These are phyloP conservation scores for Sphaeridia pumilis DNA, from an alignment of 2,888 invertebrate species.

Conservation along the genomic window DNA sequence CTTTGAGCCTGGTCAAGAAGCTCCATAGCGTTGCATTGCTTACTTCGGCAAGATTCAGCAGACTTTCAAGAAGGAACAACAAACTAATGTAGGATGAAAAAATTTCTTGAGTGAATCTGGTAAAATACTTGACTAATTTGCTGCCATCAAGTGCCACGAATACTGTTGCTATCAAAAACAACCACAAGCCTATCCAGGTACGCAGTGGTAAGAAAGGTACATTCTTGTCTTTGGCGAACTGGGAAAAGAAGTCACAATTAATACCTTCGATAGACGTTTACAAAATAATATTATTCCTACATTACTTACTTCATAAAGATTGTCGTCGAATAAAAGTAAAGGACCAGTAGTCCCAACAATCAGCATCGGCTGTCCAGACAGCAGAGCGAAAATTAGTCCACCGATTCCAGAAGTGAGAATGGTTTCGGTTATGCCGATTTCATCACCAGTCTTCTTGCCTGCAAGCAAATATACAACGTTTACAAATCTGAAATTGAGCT, in stretches of 20 bases:
- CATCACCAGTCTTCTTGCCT: conserved; percentile 44
- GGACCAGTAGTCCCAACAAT: conserved; percentile 44
- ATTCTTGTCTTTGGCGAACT: conserved; percentile 64
- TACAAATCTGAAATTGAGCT: too few species aligned
- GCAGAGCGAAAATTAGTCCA: conserved; percentile 42
- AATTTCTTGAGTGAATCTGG: conserved; percentile 93
- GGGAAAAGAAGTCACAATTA: conserved; percentile 36
- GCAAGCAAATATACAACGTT: too few species aligned
- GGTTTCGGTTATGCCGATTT: conserved; percentile 48
- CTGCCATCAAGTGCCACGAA: conserved; percentile 89
- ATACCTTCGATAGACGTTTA: too few species aligned
- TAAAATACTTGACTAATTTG: conserved; percentile 77
- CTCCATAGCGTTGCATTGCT: too few species aligned
- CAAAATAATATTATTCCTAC: too few species aligned
- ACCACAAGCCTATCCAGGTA: conserved; percentile 88
- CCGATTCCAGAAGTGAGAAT: conserved; percentile 43
- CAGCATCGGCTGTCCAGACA: conserved; percentile 44
- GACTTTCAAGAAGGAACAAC: conserved; percentile 85
- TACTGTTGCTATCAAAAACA: conserved; percentile 66
- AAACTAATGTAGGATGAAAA: conserved; percentile 91
- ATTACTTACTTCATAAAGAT: too few species aligned
- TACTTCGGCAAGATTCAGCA: conserved; percentile 61
- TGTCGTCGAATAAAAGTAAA: conserved; percentile 43
- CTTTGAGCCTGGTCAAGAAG: too few species aligned
- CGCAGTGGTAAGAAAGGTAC: conserved; percentile 76